These are phyloP conservation scores for Vombatus ursinus DNA, from an alignment of 2,113 vertebrate species.

Conservation along the genomic window DNA sequence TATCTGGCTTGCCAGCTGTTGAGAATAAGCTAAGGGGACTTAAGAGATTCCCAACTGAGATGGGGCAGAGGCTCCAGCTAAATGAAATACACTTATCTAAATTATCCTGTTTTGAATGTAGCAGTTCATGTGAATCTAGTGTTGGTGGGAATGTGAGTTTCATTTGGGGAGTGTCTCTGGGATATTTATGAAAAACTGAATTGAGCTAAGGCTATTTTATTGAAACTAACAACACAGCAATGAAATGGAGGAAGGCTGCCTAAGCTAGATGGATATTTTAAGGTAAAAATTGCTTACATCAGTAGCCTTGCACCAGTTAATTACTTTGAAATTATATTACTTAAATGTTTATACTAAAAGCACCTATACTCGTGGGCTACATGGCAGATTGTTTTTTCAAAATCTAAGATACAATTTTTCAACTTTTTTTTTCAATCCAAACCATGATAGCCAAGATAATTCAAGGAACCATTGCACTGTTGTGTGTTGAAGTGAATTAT, in stretches of 20 bases:
- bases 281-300: background rate
- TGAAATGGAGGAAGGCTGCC: background rate
- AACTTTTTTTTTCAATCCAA: background rate
- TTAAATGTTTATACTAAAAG: background rate
- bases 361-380: background rate
- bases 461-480: background rate
- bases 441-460: background rate
- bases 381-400: background rate
- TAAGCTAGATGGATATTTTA: background rate
- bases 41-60: background rate
- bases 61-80: background rate
- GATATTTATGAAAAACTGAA: background rate
- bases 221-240: background rate
- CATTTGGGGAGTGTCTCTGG: background rate
- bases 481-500: background rate
- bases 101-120: background rate
- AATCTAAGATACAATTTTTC: background rate
- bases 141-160: background rate
- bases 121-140: background rate
- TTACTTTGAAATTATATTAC: background rate
- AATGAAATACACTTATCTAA: background rate
- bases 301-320: background rate
- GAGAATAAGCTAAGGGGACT: background rate
- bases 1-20: background rate
- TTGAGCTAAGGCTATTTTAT: background rate